Evolutionary conservation across 2,113 vertebrate genomes (phyloP), one percentile per base, ranked within the genome.

Genomic region (Crotophaga sulcirostris): DNA sequence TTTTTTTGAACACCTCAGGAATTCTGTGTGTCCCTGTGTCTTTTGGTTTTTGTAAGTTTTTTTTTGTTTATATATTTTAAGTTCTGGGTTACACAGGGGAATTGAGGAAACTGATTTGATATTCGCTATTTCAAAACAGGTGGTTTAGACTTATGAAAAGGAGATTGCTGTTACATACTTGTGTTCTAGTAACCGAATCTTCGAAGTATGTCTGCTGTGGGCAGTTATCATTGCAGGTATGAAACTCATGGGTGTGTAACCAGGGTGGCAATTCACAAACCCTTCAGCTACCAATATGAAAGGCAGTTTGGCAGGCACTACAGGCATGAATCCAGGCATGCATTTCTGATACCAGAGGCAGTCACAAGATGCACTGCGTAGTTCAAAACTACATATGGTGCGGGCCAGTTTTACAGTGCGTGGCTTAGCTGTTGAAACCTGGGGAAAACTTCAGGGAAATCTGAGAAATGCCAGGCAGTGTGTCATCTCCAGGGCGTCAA

Each of bases 61-160:
- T 94, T 96, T 93, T 81, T 45, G 78, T 69, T 94, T 52, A 55
- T 58, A 58, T 94, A 55, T 82, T 74, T 74, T 69, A 87, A 74
- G 92, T 95, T 84, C 60, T 95, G 66, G 85, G 45, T 81, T 84
- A 55, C 33, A 21, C 45, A 34, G 60, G 83, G 49, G 66, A 91
- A 73, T 77, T 93, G 10, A 17, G 60, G 51, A 7, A 14, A 12
- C 13, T 69, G 20, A 62, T 34, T 77, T 70, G 25, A 54, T 60
- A 55, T 7, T 62, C 16, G 23, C 14, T 24, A 6, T 44, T 64
- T n/a, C 51, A 78, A 51, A 90, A 16, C 15, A 28, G 10, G 42
- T 16, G 49, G 31, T 33, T 17, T 49, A 34, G 34, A 33, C n/a
- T 42, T 55, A 16, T 45, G 59, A 31, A n/a, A 60, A 80, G 38